Percentiles rank a stretch among this genome's conserved stretches.
phyloP scores from a whole-genome alignment of 2,113 vertebrate species.

The Clarias batrachus region DNA sequence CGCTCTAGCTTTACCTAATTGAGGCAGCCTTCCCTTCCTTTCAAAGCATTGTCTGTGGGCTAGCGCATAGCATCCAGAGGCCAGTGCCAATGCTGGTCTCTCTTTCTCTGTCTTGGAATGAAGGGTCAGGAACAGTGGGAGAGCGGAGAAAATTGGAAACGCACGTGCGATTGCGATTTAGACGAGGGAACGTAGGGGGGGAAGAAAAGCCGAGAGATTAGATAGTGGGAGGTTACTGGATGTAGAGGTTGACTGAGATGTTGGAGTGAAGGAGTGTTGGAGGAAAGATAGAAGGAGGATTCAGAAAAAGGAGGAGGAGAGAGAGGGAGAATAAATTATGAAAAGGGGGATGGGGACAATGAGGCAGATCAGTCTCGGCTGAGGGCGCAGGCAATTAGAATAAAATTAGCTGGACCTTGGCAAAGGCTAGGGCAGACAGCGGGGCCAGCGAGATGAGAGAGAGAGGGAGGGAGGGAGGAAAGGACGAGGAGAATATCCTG shows the following conservation, averaged over 20 bases:
- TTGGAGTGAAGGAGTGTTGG: slow-evolving; percentile 33
- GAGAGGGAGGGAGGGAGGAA: slow-evolving; percentile 25
- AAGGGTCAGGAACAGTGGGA: slow-evolving; percentile 65
- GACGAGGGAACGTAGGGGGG: slow-evolving; percentile 20
- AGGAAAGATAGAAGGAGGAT: slow-evolving; percentile 47
- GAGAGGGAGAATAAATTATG: slow-evolving; percentile 59
- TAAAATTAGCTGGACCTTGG: slow-evolving; percentile 79
- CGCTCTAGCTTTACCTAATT: slow-evolving; percentile 68
- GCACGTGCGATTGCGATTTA: slow-evolving; percentile 53
- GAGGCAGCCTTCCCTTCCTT: slow-evolving; percentile 64
- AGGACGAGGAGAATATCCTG: slow-evolving; percentile 65
- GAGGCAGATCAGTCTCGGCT: slow-evolving; percentile 68
- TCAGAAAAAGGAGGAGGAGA: slow-evolving; percentile 47
- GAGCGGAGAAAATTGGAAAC: slow-evolving; percentile 68
- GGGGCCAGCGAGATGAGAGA: slow-evolving; percentile 60
- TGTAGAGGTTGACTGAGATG: slow-evolving; percentile 40
- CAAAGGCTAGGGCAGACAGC: slow-evolving; percentile 73
- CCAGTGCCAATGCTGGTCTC: slow-evolving; percentile 67
- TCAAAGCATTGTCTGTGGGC: slow-evolving; percentile 64
- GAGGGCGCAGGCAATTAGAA: slow-evolving; percentile 72
- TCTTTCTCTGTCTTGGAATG: slow-evolving; percentile 67
- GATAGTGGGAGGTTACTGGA: slow-evolving; percentile 52
- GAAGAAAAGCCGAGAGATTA: slow-evolving; percentile 50
- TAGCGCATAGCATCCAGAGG: not conserved
- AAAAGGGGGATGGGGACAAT: slow-evolving; percentile 61